Percentiles rank a stretch among this genome's conserved stretches.
Evolutionary conservation across 2,113 vertebrate species (phyloP).

Genomic region (Cavia porcellus): DNA sequence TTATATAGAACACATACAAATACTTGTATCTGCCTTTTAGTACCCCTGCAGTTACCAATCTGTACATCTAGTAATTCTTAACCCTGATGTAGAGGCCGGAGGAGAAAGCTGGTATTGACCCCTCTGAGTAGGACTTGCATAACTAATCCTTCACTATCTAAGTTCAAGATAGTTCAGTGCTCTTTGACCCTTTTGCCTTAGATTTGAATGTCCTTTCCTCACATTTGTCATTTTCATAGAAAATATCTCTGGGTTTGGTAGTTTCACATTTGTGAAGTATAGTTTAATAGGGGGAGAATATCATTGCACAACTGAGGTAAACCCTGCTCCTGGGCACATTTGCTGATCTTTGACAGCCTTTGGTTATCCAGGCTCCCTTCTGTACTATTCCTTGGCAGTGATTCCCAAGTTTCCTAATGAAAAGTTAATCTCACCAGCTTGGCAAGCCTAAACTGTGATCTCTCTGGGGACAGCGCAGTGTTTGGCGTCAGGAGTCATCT

Average conservation of each 20-base stretch:
- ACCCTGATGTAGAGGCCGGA: background rate
- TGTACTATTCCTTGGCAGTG: background rate
- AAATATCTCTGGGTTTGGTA: background rate
- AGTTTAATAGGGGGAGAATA: background rate
- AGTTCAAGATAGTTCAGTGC: background rate
- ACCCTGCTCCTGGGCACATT: background rate
- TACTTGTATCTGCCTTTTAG: background rate
- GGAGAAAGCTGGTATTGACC: background rate
- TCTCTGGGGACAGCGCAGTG: background rate
- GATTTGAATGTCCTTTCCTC: background rate
- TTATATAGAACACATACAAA: background rate
- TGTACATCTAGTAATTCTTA: background rate
- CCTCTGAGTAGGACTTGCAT: background rate
- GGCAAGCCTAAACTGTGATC: background rate
- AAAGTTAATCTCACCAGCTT: background rate
- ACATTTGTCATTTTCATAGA: background rate
- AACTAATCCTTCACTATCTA: background rate
- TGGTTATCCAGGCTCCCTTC: background rate
- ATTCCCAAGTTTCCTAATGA: background rate
- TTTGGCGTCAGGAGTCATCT: background rate
- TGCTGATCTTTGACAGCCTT: background rate
- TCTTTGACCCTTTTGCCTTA: constrained; percentile 38
- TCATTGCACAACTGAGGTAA: background rate
- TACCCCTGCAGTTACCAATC: background rate
- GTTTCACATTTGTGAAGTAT: background rate